These are phyloP conservation scores for Albula glossodonta DNA, from an alignment of 2,113 vertebrate species.

Conservation along the genomic window DNA sequence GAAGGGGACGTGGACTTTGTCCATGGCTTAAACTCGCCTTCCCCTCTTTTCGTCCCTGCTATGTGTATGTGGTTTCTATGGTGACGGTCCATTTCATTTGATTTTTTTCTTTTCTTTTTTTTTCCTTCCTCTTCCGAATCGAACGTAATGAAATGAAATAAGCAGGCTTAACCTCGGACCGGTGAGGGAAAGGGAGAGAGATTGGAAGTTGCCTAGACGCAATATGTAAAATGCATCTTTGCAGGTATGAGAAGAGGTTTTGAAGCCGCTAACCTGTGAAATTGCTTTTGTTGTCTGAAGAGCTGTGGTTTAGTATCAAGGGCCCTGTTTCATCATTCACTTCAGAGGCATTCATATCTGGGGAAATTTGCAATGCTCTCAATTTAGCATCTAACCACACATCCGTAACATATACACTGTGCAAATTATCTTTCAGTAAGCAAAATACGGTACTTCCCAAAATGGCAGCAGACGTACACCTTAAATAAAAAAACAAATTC, in stretches of 20 bases:
- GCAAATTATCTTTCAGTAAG: not conserved
- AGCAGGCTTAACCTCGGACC: not conserved
- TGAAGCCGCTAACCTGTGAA: not conserved
- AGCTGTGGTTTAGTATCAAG: not conserved
- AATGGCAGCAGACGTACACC: not conserved
- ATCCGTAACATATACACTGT: not conserved
- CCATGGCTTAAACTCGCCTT: not conserved
- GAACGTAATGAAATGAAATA: slow-evolving; percentile 17
- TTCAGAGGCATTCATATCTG: not conserved
- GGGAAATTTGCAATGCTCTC: not conserved
- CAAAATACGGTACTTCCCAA: not conserved
- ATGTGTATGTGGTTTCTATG: slow-evolving; percentile 19
- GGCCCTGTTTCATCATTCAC: slow-evolving; percentile 1
- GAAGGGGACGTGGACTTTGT: slow-evolving; percentile 1
- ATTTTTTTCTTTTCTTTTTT: slow-evolving; percentile 10
- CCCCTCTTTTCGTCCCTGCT: not conserved
- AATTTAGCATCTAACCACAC: not conserved
- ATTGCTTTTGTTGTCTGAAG: not conserved
- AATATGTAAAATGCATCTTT: not conserved
- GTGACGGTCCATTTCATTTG: slow-evolving; percentile 14
- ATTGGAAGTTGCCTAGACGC: not conserved
- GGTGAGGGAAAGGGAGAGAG: not conserved
- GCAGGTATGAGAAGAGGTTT: not conserved
- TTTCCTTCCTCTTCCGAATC: slow-evolving; percentile 5
- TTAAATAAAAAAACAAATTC: not conserved